These are phyloP conservation scores for Dicrurus megarhynchus DNA, from an alignment of 2,113 vertebrate genomes.

Conservation along the genomic window DNA sequence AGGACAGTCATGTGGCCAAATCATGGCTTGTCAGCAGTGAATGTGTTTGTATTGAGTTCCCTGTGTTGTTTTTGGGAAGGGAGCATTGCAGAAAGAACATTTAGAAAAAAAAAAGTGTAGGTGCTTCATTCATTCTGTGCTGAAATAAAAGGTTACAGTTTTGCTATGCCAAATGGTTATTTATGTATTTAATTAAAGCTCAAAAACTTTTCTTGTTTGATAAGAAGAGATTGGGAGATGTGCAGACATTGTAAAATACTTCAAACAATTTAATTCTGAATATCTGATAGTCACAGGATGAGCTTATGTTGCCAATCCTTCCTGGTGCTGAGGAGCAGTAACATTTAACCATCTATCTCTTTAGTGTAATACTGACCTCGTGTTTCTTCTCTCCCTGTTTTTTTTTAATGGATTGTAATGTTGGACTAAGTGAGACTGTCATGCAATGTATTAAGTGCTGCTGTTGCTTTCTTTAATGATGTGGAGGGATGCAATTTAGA, in stretches of 20 bases:
- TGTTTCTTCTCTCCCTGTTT: background rate
- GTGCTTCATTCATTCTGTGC: background rate
- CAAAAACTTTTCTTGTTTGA: background rate
- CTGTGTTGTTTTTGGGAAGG: background rate
- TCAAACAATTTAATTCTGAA: background rate
- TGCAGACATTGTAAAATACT: background rate
- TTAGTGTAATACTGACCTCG: background rate
- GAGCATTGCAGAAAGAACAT: background rate
- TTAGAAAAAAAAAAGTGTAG: background rate
- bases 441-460: background rate
- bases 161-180: background rate
- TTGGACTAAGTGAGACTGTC: background rate
- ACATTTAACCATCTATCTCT: background rate
- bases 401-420: background rate
- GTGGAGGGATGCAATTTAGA: background rate
- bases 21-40: background rate
- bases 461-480: background rate
- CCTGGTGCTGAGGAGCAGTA: background rate
- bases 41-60: background rate
- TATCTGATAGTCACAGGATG: background rate
- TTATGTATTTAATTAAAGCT: background rate
- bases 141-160: background rate
- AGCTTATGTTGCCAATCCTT: rapidly evolving
- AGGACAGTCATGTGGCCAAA: constrained; percentile 24
- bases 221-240: background rate